Percentiles rank a stretch among this genome's conserved stretches.
Evolutionary conservation across 2,113 vertebrate species (phyloP).

Genomic region (Clinocottus analis): DNA sequence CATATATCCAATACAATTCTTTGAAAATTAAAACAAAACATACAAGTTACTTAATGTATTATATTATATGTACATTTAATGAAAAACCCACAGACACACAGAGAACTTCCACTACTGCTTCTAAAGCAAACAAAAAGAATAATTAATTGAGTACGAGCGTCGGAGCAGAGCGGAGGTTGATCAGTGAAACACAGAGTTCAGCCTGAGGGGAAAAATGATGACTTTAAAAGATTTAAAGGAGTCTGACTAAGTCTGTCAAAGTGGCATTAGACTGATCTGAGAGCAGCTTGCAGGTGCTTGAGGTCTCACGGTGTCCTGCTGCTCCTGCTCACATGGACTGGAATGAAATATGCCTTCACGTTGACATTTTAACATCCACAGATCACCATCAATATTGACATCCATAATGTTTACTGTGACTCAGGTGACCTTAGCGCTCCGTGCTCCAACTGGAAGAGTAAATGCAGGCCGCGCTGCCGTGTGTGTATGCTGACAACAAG

Average conservation of each 20-base stretch:
- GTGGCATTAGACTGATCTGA: not conserved
- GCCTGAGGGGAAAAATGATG: not conserved
- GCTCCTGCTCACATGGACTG: too few relatives aligned
- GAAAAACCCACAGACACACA: too few relatives aligned
- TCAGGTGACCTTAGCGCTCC: slow-evolving; percentile 12
- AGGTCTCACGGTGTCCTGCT: too few relatives aligned
- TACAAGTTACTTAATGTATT: too few relatives aligned
- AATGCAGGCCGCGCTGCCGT: slow-evolving; percentile 40
- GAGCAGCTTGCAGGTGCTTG: not conserved
- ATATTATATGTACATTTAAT: not conserved
- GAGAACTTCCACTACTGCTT: too few relatives aligned
- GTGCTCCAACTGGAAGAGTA: slow-evolving; percentile 37
- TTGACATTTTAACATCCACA: slow-evolving; percentile 29
- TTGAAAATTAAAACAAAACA: too few relatives aligned
- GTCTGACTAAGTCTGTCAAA: not conserved
- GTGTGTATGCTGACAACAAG: slow-evolving; percentile 58
- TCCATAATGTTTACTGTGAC: slow-evolving; percentile 67
- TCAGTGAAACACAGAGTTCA: not conserved
- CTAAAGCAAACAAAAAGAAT: too few relatives aligned
- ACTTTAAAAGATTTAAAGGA: not conserved
- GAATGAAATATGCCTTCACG: slow-evolving; percentile 3
- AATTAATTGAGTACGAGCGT: not conserved
- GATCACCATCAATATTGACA: slow-evolving; percentile 59
- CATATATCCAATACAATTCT: not conserved
- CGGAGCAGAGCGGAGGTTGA: not conserved